Evolutionary conservation across 2,888 invertebrate genomes (phyloP).

Genomic region (Agrochola lota): DNA sequence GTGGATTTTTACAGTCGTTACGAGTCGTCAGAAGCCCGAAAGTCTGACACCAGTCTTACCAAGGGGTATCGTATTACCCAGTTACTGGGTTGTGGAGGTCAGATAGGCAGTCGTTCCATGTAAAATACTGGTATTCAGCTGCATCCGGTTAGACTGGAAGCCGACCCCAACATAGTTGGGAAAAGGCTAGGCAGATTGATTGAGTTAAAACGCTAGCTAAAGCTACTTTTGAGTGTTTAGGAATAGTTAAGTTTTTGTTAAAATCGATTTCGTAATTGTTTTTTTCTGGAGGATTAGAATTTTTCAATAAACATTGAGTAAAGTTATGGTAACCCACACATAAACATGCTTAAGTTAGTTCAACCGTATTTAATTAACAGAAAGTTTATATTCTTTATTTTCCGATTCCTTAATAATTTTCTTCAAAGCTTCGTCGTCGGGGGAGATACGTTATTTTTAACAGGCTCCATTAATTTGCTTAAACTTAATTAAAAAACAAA

Average conservation of each 20-base stretch:
- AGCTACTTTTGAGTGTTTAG: slow-evolving; percentile 12
- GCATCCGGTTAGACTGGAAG: too few species aligned
- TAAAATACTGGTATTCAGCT: too few species aligned
- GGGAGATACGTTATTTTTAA: slow-evolving; percentile 18
- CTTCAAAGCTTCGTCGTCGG: not conserved
- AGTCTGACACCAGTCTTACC: too few species aligned
- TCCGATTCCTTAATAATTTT: slow-evolving; percentile 8
- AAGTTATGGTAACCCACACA: not conserved
- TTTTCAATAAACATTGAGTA: not conserved
- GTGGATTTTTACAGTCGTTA: too few species aligned
- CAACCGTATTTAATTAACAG: slow-evolving; percentile 1
- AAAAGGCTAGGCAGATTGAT: too few species aligned
- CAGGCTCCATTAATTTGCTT: slow-evolving; percentile 4
- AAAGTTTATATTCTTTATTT: slow-evolving; percentile 25
- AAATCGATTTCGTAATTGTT: slow-evolving; percentile 22
- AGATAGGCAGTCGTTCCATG: too few species aligned
- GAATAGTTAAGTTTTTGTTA: slow-evolving; percentile 15
- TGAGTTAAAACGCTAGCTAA: not conserved
- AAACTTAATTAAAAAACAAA: slow-evolving; percentile 16
- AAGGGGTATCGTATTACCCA: too few species aligned
- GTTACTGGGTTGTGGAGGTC: too few species aligned
- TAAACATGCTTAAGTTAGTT: not conserved
- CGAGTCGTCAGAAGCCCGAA: too few species aligned
- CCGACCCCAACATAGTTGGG: too few species aligned
- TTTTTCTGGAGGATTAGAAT: not conserved